phyloP scores from a whole-genome alignment of 2,113 vertebrate species.

The Perca flavescens region DNA sequence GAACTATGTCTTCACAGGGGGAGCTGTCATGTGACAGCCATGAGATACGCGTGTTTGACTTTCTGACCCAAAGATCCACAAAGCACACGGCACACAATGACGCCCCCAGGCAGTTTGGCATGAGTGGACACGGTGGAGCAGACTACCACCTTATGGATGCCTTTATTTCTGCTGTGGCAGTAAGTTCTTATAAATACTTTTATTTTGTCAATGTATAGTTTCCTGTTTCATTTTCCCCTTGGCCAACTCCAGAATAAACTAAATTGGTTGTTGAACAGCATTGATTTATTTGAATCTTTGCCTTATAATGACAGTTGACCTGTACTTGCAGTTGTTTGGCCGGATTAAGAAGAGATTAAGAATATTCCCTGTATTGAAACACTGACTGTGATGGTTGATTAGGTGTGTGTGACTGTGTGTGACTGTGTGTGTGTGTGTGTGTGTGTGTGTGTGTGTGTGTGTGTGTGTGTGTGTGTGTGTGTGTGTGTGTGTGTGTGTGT shows the following conservation, averaged over 20 bases:
- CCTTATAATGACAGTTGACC: not conserved
- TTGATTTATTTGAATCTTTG: not conserved
- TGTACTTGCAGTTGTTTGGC: not conserved
- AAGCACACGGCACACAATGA: constrained; percentile 52
- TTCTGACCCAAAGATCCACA: constrained; percentile 78
- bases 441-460: too few species aligned
- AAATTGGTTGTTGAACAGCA: not conserved
- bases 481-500: constrained; percentile 29
- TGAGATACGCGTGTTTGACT: constrained; percentile 82
- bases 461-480: not conserved
- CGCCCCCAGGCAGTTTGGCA: constrained; percentile 45
- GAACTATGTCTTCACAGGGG: constrained; percentile 71
- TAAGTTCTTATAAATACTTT: constrained; percentile 67
- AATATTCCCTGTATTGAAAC: constrained; percentile 10
- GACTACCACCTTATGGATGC: constrained; percentile 86
- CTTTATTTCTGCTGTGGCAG: constrained; percentile 87
- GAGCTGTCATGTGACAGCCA: constrained; percentile 77
- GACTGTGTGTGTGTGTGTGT: too few species aligned
- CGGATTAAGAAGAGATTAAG: not conserved
- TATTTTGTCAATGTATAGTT: not conserved
- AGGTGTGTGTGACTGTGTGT: too few species aligned
- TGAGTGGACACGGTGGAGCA: constrained; percentile 78
- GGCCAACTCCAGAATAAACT: not conserved
- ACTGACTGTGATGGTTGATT: not conserved
- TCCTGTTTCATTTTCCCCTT: not conserved